Evolutionary conservation across 2,888 invertebrate species (phyloP), one percentile per base, ranked within the genome.

Genomic region (Microdon myrmicae): DNA sequence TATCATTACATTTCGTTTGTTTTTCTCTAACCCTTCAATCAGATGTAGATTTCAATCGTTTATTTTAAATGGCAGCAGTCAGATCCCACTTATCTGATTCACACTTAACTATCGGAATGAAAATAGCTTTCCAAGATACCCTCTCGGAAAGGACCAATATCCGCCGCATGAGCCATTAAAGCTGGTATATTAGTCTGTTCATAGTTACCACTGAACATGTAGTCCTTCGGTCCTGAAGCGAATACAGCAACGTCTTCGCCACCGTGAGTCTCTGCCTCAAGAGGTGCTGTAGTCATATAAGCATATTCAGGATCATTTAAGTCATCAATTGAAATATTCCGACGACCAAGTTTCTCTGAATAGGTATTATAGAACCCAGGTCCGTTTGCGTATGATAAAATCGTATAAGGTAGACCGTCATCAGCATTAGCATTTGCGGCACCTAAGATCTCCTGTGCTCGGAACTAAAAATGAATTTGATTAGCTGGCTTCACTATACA

Each of bases 221-320:
- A 91, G 0, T 91, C 82, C 85, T 87, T 88, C 1, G 91, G 92
- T 13, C 88, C 93, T 2, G 80, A 81, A 0, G 92, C 90, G 75
- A 87, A 91, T 0, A 92, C 86, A 0, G 86, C 87, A 0, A 92
- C 91, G 73, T 92, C 92, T 68, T 92, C 92, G 0, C 89, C 90
- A 0, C 89, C 90, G 69, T 90, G 90, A 0, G 89, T 89, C 71
- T 90, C 90, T 1, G 84, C 77, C 0, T 71, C 23, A 14, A 86
- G 81, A 0, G 90, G 90, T 0, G 86, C 85, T 2, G 86, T 77
- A 0, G 88, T 80, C 3, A 88, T 86, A 71, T 83, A 86, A 1
- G 81, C 77, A 31, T 71, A 77, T 4, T 73, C 54, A 2, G 74
- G 68, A 67, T 77, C 31, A 0, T 61, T 31, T 0, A 74, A 71